Conservation (phyloP, 2,888 invertebrate species). For the Punctoribates punctum region DNA sequence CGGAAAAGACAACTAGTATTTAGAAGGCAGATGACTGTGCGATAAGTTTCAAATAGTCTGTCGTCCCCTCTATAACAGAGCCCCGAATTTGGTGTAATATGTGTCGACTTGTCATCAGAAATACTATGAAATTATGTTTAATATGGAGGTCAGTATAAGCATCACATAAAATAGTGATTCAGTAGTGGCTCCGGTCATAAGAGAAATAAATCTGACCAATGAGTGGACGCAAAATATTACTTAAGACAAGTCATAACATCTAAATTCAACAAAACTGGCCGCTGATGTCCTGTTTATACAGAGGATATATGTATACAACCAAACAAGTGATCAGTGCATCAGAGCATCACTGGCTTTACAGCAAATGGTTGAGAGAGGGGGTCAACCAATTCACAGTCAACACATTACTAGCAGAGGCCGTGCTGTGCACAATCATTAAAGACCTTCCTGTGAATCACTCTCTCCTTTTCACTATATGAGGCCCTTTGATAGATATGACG, state of each 20-base stretch:
- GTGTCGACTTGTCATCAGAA: background rate
- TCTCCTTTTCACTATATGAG: slow-evolving; percentile 35
- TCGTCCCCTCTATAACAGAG: background rate
- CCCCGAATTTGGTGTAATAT: background rate
- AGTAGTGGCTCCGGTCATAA: background rate
- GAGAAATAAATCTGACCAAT: background rate
- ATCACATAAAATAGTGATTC: slow-evolving; percentile 36
- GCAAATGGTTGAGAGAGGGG: slow-evolving; percentile 28
- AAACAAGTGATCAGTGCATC: slow-evolving; percentile 27
- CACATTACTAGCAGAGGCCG: slow-evolving; percentile 25
- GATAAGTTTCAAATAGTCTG: slow-evolving; percentile 19
- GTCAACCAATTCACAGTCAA: slow-evolving; percentile 30
- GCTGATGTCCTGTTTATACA: slow-evolving; percentile 32
- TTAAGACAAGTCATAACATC: slow-evolving; percentile 30
- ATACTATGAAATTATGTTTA: slow-evolving; percentile 30
- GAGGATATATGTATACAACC: slow-evolving; percentile 32
- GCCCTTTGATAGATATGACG: slow-evolving; percentile 20
- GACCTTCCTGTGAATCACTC: slow-evolving; percentile 35
- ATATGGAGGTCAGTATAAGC: slow-evolving; percentile 24
- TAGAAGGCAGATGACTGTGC: background rate
- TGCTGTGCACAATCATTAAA: slow-evolving; percentile 32
- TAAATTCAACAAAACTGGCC: slow-evolving; percentile 32
- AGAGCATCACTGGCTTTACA: slow-evolving; percentile 19
- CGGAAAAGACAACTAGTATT: background rate
- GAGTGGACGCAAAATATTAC: background rate